Evolutionary conservation across 2,888 invertebrate genomes (phyloP).

Genomic region (Morinoia aosen): DNA sequence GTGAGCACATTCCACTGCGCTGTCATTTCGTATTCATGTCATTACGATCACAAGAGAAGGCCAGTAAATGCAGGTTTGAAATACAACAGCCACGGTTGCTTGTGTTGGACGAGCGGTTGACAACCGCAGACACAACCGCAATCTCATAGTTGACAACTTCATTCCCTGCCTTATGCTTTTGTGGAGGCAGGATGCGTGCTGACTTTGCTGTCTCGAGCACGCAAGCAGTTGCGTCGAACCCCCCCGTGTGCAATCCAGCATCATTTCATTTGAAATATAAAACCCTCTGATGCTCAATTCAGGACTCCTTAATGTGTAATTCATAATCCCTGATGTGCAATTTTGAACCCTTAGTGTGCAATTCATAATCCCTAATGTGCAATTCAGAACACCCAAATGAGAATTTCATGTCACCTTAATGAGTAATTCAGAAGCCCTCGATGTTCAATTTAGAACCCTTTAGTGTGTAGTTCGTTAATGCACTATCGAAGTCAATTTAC

Average conservation of each 20-base stretch:
- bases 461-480: no score
- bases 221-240: not conserved
- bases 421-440: not conserved
- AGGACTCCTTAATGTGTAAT: not conserved
- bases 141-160: not conserved
- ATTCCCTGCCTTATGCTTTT: not conserved
- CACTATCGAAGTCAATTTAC: no score
- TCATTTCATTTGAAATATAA: not conserved
- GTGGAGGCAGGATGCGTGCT: not conserved
- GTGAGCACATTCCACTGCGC: not conserved
- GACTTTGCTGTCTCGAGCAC: not conserved
- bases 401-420: no score
- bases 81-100: not conserved
- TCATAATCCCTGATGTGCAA: not conserved
- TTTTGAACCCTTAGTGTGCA: not conserved
- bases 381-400: not conserved
- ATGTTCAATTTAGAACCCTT: no score
- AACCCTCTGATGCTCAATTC: no score
- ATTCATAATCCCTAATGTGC: not conserved
- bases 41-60: not conserved
- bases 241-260: not conserved
- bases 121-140: not conserved
- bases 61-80: not conserved
- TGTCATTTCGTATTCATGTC: not conserved
- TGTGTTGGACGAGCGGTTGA: not conserved